Evolutionary conservation across 1,140 invertebrate genomes (phyloP).

Genomic region (Drosophila persimilis): DNA sequence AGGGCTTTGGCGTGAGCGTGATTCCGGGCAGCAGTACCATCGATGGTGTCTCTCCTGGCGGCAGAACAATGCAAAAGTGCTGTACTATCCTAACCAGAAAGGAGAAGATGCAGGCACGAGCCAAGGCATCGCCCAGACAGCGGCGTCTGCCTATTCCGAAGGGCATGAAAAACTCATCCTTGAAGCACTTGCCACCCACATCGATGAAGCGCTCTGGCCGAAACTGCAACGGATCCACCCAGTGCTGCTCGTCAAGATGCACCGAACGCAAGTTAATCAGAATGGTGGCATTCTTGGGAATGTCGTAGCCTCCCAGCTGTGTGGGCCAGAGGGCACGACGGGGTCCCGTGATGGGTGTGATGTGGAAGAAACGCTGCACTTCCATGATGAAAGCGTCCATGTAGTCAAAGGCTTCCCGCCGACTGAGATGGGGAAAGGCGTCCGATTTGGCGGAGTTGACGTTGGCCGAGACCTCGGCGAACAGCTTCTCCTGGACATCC

Average conservation of each 20-base stretch:
- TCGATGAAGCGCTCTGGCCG: slow-evolving; percentile 88
- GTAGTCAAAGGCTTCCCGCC: slow-evolving; percentile 85
- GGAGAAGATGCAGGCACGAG: slow-evolving; percentile 89
- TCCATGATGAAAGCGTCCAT: slow-evolving; percentile 87
- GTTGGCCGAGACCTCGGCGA: slow-evolving; percentile 86
- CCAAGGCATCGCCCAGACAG: slow-evolving; percentile 90
- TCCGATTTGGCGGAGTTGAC: slow-evolving; percentile 1
- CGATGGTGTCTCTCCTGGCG: slow-evolving; percentile 57
- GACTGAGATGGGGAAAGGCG: slow-evolving; percentile 67
- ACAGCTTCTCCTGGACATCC: slow-evolving; percentile 87
- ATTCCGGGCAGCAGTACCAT: slow-evolving; percentile 74
- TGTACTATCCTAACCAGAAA: slow-evolving; percentile 89
- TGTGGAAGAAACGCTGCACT: slow-evolving; percentile 86
- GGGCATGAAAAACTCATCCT: slow-evolving; percentile 84
- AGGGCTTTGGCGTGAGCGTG: slow-evolving; percentile 78
- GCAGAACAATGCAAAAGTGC: slow-evolving; percentile 82
- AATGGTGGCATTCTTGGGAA: slow-evolving; percentile 87
- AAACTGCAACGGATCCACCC: slow-evolving; percentile 88
- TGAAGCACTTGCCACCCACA: slow-evolving; percentile 60
- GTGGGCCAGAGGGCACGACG: slow-evolving; percentile 86
- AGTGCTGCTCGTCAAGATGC: slow-evolving; percentile 86
- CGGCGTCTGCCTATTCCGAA: slow-evolving; percentile 89
- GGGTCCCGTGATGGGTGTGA: slow-evolving; percentile 88
- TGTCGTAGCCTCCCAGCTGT: slow-evolving; percentile 85
- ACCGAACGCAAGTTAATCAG: slow-evolving; percentile 87